These are phyloP conservation scores for Cherax destructor DNA, from an alignment of 1,140 invertebrate genomes.

Conservation along the genomic window DNA sequence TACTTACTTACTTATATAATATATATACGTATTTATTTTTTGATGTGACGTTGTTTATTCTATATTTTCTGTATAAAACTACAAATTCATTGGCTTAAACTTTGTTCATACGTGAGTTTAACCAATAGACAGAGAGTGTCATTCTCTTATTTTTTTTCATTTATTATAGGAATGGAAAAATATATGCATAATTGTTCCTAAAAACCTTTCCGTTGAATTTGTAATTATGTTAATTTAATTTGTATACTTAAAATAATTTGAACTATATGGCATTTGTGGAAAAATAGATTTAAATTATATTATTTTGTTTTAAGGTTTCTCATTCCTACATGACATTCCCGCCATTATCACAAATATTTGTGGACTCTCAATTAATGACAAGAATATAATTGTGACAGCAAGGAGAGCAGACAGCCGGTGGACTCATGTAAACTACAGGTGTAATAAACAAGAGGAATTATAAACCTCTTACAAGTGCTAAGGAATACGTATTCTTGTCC, in stretches of 20 bases:
- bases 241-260: background rate
- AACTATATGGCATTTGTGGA: background rate
- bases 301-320: background rate
- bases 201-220: background rate
- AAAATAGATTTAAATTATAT: background rate
- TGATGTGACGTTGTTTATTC: too few species aligned
- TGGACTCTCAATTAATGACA: too few species aligned
- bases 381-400: too few species aligned
- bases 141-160: background rate
- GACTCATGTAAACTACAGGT: too few species aligned
- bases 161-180: background rate
- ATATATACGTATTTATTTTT: too few species aligned
- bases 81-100: background rate
- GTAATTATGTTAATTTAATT: background rate
- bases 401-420: too few species aligned
- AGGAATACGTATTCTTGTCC: too few species aligned
- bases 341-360: background rate
- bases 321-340: background rate
- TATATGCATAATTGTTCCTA: background rate
- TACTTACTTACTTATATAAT: too few species aligned
- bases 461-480: too few species aligned
- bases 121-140: background rate
- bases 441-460: too few species aligned
- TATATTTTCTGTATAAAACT: background rate
- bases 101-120: background rate